Conservation (phyloP, 2,888 invertebrate species). For the Plusia festucae region DNA sequence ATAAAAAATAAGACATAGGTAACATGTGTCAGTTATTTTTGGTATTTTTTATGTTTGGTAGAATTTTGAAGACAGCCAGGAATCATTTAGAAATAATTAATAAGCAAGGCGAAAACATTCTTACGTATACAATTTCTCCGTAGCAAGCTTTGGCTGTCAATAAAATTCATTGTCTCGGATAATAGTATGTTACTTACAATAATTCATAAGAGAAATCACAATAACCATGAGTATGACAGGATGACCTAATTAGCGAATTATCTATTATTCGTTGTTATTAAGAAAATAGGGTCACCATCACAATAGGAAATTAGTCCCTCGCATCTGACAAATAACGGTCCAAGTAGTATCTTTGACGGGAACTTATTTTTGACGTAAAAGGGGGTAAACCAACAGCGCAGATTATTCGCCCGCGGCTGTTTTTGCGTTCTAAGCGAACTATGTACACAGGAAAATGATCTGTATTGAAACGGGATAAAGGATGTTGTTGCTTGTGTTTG, state of each 20-base stretch:
- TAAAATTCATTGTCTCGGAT: background rate
- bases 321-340: conserved; percentile 56
- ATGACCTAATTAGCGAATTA: conserved; percentile 48
- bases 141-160: background rate
- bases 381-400: conserved; percentile 66
- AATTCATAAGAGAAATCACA: background rate
- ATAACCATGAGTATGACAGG: conserved; percentile 22
- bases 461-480: conserved; percentile 25
- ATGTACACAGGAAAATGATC: conserved; percentile 27
- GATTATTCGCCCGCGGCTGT: conserved; percentile 66
- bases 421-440: conserved; percentile 37
- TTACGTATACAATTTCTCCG: background rate
- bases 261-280: conserved; percentile 27
- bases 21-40: no score
- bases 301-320: conserved; percentile 53
- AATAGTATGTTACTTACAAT: background rate
- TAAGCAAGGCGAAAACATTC: no score
- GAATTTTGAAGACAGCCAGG: no score
- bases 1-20: no score
- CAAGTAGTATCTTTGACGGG: conserved; percentile 48
- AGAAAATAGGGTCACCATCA: conserved; percentile 36
- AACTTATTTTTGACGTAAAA: conserved; percentile 59
- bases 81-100: no score
- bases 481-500: conserved; percentile 23
- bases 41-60: no score